Percentiles rank a stretch among this genome's conserved stretches.
Conservation (phyloP, 2,797 vertebrate species). For the Falco columbarius region DNA sequence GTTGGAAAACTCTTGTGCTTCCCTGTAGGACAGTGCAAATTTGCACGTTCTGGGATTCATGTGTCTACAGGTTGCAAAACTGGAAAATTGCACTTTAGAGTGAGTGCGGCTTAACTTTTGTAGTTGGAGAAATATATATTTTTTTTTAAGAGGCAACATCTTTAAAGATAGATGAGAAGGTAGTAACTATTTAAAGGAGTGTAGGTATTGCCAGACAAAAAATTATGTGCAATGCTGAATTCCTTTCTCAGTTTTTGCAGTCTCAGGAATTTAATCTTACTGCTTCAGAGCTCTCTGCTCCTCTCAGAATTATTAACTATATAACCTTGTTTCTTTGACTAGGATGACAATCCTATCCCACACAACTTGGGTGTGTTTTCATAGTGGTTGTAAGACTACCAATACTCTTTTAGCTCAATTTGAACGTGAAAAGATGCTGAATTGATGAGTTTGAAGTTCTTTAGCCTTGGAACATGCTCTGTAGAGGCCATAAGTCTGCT, state of each 20-base stretch:
- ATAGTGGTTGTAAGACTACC: not conserved
- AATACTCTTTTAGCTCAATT: not conserved
- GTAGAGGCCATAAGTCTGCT: not conserved
- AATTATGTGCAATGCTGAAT: not conserved
- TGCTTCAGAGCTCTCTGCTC: conserved; percentile 5
- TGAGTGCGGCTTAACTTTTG: not conserved
- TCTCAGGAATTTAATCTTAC: conserved; percentile 20
- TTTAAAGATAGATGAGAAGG: not conserved
- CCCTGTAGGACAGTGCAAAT: conserved; percentile 19
- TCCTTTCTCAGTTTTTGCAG: conserved; percentile 13
- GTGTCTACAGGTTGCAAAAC: conserved; percentile 13
- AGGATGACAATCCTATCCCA: not conserved
- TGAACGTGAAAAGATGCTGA: not conserved
- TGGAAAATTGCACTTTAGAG: conserved; percentile 22
- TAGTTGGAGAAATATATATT: not conserved
- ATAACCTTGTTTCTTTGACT: not conserved
- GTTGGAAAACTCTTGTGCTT: conserved; percentile 37
- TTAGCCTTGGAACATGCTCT: not conserved
- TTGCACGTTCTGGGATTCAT: not conserved
- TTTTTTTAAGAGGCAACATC: not conserved
- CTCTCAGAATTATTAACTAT: not conserved
- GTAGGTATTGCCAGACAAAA: not conserved
- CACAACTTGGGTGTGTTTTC: not conserved
- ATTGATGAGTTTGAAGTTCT: not conserved
- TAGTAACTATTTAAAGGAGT: not conserved